Percentiles rank a stretch among this genome's conserved stretches.
Evolutionary conservation across 2,113 vertebrate species (phyloP).

Genomic region (Macquaria australasica): DNA sequence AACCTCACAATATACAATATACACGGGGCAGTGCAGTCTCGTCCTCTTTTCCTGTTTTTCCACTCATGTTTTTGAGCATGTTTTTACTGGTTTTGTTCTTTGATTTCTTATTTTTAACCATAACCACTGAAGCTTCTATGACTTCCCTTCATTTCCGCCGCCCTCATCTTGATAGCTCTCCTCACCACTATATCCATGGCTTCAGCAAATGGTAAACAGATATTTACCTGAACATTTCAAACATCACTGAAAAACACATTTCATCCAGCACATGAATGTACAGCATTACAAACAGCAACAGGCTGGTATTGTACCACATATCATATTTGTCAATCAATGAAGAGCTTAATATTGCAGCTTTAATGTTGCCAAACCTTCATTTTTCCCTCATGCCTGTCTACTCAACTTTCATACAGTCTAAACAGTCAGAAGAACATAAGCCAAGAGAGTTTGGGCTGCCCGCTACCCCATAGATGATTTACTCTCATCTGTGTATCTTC

Average conservation of each 20-base stretch:
- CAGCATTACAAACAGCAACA: neutral
- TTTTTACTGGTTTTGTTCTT: neutral
- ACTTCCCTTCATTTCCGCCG: neutral
- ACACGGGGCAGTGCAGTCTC: neutral
- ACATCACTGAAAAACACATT: neutral
- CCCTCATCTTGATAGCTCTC: neutral
- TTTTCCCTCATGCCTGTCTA: neutral
- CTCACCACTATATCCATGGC: neutral
- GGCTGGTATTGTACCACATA: neutral
- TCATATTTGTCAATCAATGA: neutral
- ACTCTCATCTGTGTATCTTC: conserved; percentile 13
- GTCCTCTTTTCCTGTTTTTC: neutral
- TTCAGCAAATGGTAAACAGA: neutral
- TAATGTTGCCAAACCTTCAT: neutral
- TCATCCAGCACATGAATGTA: neutral
- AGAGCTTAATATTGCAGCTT: neutral
- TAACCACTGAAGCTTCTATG: neutral
- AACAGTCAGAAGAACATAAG: neutral
- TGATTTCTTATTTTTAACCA: neutral
- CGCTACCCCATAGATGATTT: neutral
- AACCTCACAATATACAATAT: too few species aligned
- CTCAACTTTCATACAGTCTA: neutral
- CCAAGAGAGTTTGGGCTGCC: neutral
- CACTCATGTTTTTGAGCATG: too few species aligned
- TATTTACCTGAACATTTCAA: neutral